These are phyloP conservation scores for Phainopepla nitens DNA, from an alignment of 2,113 vertebrate species.

Conservation along the genomic window DNA sequence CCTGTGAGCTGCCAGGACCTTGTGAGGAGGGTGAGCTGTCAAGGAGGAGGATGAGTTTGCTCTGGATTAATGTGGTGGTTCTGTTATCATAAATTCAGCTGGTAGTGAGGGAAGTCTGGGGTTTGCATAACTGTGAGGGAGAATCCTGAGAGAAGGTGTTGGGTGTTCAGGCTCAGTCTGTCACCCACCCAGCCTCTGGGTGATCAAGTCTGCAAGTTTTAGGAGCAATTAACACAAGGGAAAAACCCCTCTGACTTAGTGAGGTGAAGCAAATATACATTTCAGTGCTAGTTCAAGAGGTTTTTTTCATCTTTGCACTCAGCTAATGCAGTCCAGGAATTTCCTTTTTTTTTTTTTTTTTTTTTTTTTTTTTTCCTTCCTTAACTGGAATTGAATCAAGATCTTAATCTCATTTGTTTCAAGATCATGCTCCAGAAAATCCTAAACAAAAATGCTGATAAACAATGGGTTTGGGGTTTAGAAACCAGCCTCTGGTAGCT, in stretches of 20 bases:
- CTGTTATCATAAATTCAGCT: background rate
- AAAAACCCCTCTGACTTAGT: background rate
- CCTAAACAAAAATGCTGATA: background rate
- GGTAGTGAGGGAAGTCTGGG: background rate
- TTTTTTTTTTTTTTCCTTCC: background rate
- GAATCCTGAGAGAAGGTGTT: background rate
- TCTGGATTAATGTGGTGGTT: accelerated
- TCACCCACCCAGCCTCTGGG: background rate
- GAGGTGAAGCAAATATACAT: background rate
- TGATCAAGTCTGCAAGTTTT: background rate
- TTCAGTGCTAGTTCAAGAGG: background rate
- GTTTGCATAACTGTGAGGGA: background rate
- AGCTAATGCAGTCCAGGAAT: background rate
- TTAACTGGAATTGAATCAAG: background rate
- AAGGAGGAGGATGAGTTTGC: background rate
- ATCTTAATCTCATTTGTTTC: background rate
- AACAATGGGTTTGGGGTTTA: background rate
- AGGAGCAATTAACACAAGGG: background rate
- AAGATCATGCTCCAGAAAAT: background rate
- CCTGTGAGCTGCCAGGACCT: background rate
- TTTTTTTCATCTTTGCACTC: background rate
- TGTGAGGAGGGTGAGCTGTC: accelerated
- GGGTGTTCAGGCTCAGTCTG: background rate
- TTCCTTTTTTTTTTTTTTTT: background rate
- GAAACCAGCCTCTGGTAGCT: background rate